Percentiles rank a stretch among this genome's conserved stretches.
phyloP scores from a whole-genome alignment of 2,888 invertebrate genomes.

The Azorinus chamasolen region DNA sequence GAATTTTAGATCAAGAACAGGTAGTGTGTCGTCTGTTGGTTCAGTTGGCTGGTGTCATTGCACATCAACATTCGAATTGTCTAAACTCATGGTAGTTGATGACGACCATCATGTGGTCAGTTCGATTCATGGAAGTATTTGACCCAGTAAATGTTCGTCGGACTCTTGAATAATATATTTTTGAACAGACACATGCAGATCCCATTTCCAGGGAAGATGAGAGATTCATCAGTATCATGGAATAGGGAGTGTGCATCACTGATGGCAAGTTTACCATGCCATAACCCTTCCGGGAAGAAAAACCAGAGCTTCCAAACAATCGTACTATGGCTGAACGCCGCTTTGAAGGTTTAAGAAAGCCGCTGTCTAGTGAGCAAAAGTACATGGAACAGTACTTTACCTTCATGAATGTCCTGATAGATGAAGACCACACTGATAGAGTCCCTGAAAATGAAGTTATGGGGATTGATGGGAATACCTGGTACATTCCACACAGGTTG shows the following conservation, averaged over 20 bases:
- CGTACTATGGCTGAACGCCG: neutral
- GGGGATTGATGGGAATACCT: neutral
- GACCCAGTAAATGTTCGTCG: neutral
- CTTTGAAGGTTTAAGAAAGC: neutral
- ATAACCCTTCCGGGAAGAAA: neutral
- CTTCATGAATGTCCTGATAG: conserved; percentile 30
- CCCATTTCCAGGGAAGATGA: conserved; percentile 11
- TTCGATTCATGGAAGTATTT: conserved; percentile 9
- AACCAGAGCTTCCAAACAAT: conserved; percentile 12
- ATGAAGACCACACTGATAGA: conserved; percentile 29
- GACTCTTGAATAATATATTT: conserved; percentile 21
- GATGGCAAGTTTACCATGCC: conserved; percentile 22
- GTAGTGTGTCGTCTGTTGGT: neutral
- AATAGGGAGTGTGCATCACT: neutral
- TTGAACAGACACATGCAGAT: neutral
- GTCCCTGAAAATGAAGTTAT: neutral
- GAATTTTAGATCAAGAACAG: conserved; percentile 7
- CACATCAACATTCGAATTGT: conserved; percentile 13
- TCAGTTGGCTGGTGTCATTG: conserved; percentile 33
- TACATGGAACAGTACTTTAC: conserved; percentile 14
- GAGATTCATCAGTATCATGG: neutral
- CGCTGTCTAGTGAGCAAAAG: neutral
- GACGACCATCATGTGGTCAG: neutral
- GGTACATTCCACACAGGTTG: conserved; percentile 43
- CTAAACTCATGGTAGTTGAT: neutral